These are phyloP conservation scores for Drosophila affinis DNA, from an alignment of 2,888 invertebrate species.

Conservation along the genomic window DNA sequence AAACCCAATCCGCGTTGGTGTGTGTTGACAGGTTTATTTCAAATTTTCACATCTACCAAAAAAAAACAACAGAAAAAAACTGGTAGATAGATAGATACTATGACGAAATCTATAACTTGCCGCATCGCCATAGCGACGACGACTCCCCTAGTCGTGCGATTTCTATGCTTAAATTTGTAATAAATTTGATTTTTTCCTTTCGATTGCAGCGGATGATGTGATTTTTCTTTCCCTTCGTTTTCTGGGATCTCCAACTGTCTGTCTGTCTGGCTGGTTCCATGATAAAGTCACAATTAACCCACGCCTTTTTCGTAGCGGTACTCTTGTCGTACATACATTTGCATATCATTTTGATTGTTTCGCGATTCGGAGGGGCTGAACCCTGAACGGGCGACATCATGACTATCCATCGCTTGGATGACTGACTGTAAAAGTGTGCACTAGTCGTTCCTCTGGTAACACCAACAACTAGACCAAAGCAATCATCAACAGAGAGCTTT, in stretches of 20 bases:
- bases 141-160: constrained; percentile 44
- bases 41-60: constrained; percentile 62
- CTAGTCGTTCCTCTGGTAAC: constrained; percentile 45
- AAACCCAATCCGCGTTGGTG: constrained; percentile 64
- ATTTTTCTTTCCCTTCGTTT: constrained; percentile 41
- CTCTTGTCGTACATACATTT: constrained; percentile 78
- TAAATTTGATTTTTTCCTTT: constrained; percentile 80
- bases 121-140: constrained; percentile 58
- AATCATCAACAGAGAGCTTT: constrained; percentile 36
- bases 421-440: constrained; percentile 75
- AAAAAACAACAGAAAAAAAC: not conserved
- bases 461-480: constrained; percentile 46
- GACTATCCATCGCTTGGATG: constrained; percentile 56
- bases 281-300: constrained; percentile 82
- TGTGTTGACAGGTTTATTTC: constrained; percentile 80
- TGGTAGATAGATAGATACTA: constrained; percentile 44
- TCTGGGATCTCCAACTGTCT: constrained; percentile 3
- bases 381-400: constrained; percentile 12
- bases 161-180: constrained; percentile 79
- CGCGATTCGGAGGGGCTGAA: constrained; percentile 50
- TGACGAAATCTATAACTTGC: constrained; percentile 81
- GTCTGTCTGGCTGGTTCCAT: constrained; percentile 47
- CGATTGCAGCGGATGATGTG: constrained; percentile 61
- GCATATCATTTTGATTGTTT: constrained; percentile 80
- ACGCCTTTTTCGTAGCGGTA: constrained; percentile 82